Conservation (phyloP, 37 sponge, comb jelly and placozoan genomes). For the Halisarca cf. caerulea region DNA sequence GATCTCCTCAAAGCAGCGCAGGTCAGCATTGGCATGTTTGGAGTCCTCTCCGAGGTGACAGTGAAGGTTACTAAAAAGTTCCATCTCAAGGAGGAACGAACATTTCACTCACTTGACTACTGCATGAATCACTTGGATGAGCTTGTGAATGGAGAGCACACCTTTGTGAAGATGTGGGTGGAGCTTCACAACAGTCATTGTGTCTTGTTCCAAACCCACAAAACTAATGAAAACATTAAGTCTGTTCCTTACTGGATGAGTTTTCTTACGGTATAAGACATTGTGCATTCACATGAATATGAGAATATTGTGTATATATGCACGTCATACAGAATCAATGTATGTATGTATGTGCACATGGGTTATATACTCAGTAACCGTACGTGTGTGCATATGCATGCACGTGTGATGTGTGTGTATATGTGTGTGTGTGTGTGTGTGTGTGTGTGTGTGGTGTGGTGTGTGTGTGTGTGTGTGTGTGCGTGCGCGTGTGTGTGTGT, state of each 20-base stretch:
- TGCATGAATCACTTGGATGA: constrained; percentile 44
- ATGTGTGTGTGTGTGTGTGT: constrained; percentile 22
- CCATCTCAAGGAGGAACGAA: constrained; percentile 46
- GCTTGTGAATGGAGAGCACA: constrained; percentile 11
- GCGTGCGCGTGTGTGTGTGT: background rate
- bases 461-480: background rate
- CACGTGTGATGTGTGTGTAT: constrained; percentile 28
- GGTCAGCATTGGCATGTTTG: constrained; percentile 64
- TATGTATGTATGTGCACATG: constrained; percentile 3
- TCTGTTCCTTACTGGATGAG: background rate
- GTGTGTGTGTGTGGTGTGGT: background rate
- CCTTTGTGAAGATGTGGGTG: constrained; percentile 64
- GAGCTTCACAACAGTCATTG: constrained; percentile 61
- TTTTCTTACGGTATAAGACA: constrained; percentile 34
- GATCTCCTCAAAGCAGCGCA: constrained; percentile 43
- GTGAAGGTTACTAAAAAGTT: constrained; percentile 38
- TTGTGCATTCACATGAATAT: too few species aligned
- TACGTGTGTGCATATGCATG: constrained; percentile 21
- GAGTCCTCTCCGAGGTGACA: constrained; percentile 48
- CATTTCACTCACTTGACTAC: constrained; percentile 30
- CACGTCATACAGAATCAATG: background rate
- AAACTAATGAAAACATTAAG: background rate
- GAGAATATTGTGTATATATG: constrained; percentile 21
- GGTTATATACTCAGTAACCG: background rate
- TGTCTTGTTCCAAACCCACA: constrained; percentile 41